A percentile compares a stretch with the other conserved stretches of the same genome.
Evolutionary conservation across 2,113 vertebrate genomes (phyloP).

Genomic region (Numida meleagris): DNA sequence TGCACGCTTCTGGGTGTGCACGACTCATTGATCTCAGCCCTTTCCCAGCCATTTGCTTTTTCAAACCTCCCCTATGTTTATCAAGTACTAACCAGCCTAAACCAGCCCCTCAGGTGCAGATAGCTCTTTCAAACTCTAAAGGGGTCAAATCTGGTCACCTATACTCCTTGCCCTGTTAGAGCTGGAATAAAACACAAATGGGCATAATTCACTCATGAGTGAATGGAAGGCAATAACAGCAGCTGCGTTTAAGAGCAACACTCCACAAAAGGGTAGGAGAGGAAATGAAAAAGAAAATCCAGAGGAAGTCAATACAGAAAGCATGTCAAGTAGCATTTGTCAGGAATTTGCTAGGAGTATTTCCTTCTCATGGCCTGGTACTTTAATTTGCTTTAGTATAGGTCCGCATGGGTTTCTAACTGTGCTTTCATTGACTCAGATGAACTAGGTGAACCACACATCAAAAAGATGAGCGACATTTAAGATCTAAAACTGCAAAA

Average conservation of each 20-base stretch:
- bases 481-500: not conserved
- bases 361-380: constrained; percentile 2
- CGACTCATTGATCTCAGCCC: not conserved
- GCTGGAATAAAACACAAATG: not conserved
- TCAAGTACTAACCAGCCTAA: not conserved
- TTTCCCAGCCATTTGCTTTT: not conserved
- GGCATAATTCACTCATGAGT: not conserved
- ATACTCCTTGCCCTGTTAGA: not conserved
- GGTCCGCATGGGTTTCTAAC: not conserved
- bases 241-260: not conserved
- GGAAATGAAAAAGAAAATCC: not conserved
- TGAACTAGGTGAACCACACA: not conserved
- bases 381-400: constrained; percentile 8
- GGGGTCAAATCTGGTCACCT: not conserved
- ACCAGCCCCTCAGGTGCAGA: not conserved
- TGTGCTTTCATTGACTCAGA: not conserved
- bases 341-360: not conserved
- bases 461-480: not conserved
- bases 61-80: not conserved
- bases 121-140: not conserved
- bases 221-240: not conserved
- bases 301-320: not conserved
- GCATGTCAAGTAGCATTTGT: not conserved
- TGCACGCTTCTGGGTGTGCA: too few relatives aligned
- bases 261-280: not conserved